Evolutionary conservation across 2,113 vertebrate genomes (phyloP).

Genomic region (Seriola quinqueradiata): DNA sequence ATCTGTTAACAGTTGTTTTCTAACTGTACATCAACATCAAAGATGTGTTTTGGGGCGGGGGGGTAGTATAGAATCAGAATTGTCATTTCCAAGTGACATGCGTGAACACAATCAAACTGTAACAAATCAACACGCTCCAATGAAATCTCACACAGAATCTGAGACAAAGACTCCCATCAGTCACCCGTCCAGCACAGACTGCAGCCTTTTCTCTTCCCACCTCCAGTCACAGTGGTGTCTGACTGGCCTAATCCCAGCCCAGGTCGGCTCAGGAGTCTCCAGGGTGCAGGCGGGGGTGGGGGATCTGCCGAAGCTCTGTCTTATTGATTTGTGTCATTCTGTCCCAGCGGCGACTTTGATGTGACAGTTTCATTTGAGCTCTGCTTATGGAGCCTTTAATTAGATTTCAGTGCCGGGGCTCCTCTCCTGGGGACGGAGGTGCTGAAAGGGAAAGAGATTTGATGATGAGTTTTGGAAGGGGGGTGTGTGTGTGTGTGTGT

Average conservation of each 20-base stretch:
- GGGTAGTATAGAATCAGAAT: too few relatives aligned
- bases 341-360: slow-evolving; percentile 66
- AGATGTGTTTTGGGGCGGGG: not conserved
- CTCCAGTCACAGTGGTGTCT: slow-evolving; percentile 27
- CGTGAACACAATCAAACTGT: not conserved
- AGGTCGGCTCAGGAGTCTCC: slow-evolving; percentile 44
- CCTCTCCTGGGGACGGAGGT: slow-evolving; percentile 61
- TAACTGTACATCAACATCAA: too few relatives aligned
- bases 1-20: too few relatives aligned
- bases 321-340: slow-evolving; percentile 75
- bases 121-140: not conserved
- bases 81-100: not conserved
- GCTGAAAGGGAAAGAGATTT: slow-evolving; percentile 56
- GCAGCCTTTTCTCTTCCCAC: slow-evolving; percentile 14
- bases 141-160: not conserved
- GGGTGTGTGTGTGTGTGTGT: slow-evolving; percentile 14
- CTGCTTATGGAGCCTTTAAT: slow-evolving; percentile 73
- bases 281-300: slow-evolving; percentile 40
- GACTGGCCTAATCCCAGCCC: slow-evolving; percentile 41
- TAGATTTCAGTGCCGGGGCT: slow-evolving; percentile 64
- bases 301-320: slow-evolving; percentile 47
- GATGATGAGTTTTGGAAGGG: slow-evolving; percentile 40
- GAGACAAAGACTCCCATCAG: slow-evolving; percentile 6
- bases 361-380: slow-evolving; percentile 74
- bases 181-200: not conserved